Percentiles rank a stretch among this genome's conserved stretches.
Evolutionary conservation across 2,113 vertebrate genomes (phyloP).

Genomic region (Ameiurus melas): DNA sequence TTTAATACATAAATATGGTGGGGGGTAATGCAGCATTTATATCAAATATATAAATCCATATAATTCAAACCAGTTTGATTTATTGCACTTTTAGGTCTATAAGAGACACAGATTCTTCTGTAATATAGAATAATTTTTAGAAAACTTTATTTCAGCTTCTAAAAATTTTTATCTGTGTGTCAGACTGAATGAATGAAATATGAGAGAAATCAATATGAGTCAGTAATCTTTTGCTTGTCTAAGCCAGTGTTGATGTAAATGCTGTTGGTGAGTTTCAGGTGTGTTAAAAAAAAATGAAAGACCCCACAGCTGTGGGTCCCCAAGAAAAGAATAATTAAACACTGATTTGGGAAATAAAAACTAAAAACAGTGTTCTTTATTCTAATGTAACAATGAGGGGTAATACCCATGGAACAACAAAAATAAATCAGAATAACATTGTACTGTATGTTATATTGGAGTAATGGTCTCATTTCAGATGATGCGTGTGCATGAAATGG

Average conservation of each 20-base stretch:
- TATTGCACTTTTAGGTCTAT: too few relatives aligned
- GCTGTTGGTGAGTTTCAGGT: neutral
- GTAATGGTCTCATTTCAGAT: neutral
- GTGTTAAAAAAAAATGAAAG: neutral
- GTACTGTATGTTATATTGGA: neutral
- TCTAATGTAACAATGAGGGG: neutral
- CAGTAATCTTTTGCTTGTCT: too few relatives aligned
- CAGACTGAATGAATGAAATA: neutral
- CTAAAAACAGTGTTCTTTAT: neutral
- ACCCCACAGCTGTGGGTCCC: neutral
- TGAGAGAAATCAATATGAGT: too few relatives aligned
- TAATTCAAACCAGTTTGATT: too few relatives aligned
- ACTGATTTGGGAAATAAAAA: neutral
- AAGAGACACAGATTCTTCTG: neutral
- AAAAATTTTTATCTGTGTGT: neutral
- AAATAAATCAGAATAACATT: neutral
- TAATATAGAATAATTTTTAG: neutral
- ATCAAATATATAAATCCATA: too few relatives aligned
- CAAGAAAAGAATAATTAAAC: neutral
- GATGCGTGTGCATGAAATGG: neutral
- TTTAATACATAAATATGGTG: neutral
- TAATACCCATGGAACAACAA: neutral
- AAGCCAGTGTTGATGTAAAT: neutral
- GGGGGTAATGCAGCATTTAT: too few relatives aligned
- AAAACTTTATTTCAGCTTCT: neutral